Conservation (phyloP, 1,140 invertebrate genomes). For the Mylabris phalerata region DNA sequence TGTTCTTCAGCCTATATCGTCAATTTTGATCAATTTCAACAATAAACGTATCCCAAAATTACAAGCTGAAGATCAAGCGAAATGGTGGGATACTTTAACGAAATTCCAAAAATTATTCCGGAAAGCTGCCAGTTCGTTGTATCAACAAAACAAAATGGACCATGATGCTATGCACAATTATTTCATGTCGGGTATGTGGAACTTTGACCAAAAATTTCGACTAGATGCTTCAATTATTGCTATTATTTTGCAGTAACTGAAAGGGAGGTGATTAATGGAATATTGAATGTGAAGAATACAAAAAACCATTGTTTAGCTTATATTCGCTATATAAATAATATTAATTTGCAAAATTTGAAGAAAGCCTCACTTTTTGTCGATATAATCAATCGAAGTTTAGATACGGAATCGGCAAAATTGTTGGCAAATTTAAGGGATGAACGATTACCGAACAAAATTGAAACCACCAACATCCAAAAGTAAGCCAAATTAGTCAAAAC, state of each 20-base stretch:
- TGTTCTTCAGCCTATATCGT: constrained; percentile 93
- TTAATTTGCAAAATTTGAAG: constrained; percentile 90
- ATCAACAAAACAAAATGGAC: constrained; percentile 77
- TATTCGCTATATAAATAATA: constrained; percentile 94
- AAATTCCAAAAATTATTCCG: constrained; percentile 93
- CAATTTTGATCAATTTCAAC: constrained; percentile 95
- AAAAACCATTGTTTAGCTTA: constrained; percentile 96
- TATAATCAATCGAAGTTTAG: constrained; percentile 86
- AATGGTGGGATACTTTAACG: constrained; percentile 95
- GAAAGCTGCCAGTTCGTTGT: constrained; percentile 82
- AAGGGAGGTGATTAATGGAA: constrained; percentile 92
- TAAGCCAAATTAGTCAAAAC: constrained; percentile 45
- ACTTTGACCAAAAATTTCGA: background rate
- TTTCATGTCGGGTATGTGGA: constrained; percentile 87
- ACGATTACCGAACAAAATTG: constrained; percentile 77
- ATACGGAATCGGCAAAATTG: constrained; percentile 87
- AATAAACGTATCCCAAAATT: constrained; percentile 94
- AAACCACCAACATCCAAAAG: constrained; percentile 81
- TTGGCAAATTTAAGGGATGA: constrained; percentile 86
- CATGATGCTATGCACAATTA: constrained; percentile 96
- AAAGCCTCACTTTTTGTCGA: constrained; percentile 93
- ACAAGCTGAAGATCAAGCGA: constrained; percentile 90
- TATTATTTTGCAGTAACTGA: constrained; percentile 75
- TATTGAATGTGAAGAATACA: constrained; percentile 89
- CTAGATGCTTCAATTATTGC: background rate